A percentile compares a stretch with the other conserved stretches of the same genome.
phyloP scores from a whole-genome alignment of 2,888 invertebrate species.

The Byasa hedistus region DNA sequence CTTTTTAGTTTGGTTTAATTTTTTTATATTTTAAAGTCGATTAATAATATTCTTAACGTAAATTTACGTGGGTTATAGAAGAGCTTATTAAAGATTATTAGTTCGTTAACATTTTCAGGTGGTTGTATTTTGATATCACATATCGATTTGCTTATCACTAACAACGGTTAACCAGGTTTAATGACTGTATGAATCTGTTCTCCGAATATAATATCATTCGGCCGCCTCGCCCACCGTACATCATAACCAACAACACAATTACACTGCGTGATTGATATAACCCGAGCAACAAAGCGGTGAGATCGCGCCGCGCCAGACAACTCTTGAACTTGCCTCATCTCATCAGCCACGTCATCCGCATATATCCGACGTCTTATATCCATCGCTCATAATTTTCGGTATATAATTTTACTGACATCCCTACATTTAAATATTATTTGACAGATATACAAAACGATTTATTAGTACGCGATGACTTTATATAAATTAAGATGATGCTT shows the following conservation, averaged over 20 bases:
- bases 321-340: conserved; percentile 27
- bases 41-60: too few species aligned
- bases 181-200: conserved; percentile 1
- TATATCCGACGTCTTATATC: conserved; percentile 17
- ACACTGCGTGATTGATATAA: conserved; percentile 28
- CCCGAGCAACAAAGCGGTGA: conserved; percentile 23
- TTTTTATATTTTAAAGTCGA: too few species aligned
- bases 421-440: neutral
- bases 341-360: conserved; percentile 20
- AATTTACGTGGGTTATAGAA: neutral
- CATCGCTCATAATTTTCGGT: conserved; percentile 5
- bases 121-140: too few species aligned
- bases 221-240: conserved; percentile 14
- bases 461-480: neutral
- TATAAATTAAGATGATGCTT: neutral
- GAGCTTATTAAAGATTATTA: neutral
- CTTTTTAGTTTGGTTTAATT: too few species aligned
- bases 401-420: conserved; percentile 8
- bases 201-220: conserved; percentile 6
- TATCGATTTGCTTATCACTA: neutral
- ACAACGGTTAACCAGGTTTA: neutral
- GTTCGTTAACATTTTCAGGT: neutral
- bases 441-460: neutral
- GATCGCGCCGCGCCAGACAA: conserved; percentile 25
- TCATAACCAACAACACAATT: conserved; percentile 30